Percentiles rank a stretch among this genome's conserved stretches.
phyloP scores from a whole-genome alignment of 1,140 invertebrate species.

The Pinna nobilis region DNA sequence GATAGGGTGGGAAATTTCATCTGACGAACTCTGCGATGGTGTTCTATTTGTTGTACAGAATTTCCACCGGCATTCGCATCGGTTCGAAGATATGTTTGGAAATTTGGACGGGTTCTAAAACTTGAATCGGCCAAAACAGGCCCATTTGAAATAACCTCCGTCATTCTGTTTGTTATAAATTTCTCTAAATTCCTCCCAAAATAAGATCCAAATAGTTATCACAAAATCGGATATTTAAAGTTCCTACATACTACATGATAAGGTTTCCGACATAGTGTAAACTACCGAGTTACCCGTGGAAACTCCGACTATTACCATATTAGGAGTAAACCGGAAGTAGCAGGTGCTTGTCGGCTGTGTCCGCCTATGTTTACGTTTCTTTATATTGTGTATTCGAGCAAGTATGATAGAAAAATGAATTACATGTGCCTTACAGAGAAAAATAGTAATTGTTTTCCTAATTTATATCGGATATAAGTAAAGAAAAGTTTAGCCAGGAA shows the following conservation, averaged over 20 bases:
- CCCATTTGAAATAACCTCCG: conserved; percentile 49
- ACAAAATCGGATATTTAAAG: conserved; percentile 17
- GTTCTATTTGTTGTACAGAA: conserved; percentile 63
- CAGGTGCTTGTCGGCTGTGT: conserved; percentile 42
- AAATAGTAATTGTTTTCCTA: too few relatives aligned
- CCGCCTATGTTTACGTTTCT: neutral
- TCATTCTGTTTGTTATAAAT: conserved; percentile 62
- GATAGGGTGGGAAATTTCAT: conserved; percentile 70
- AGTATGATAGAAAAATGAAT: too few relatives aligned
- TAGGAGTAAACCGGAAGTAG: conserved; percentile 52
- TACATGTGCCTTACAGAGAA: too few relatives aligned
- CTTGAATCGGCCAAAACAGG: conserved; percentile 64
- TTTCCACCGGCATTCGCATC: conserved; percentile 65
- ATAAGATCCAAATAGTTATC: neutral
- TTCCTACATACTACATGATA: too few relatives aligned
- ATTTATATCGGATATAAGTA: too few relatives aligned
- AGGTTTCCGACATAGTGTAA: conserved; percentile 64
- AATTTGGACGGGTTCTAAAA: conserved; percentile 62
- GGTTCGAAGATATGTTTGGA: conserved; percentile 58
- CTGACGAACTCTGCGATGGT: conserved; percentile 62
- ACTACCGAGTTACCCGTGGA: conserved; percentile 62
- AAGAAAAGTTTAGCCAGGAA: too few relatives aligned
- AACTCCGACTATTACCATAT: conserved; percentile 60
- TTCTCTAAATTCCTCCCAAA: neutral
- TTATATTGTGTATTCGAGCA: too few relatives aligned